Conservation (phyloP, 1,140 invertebrate species). For the Sipha flava region DNA sequence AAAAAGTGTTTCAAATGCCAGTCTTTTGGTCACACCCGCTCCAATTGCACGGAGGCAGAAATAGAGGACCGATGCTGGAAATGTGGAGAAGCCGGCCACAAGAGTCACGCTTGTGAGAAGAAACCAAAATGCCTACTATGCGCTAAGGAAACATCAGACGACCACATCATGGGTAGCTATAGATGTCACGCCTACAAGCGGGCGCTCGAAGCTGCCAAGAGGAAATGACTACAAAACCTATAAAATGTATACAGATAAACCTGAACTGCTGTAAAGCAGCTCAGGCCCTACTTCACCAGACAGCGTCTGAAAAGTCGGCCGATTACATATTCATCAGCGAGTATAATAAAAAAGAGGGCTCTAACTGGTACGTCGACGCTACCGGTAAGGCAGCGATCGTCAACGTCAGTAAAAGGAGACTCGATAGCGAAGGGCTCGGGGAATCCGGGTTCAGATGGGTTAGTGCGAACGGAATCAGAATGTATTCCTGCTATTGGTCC, state of each 20-base stretch:
- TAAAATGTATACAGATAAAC: not conserved
- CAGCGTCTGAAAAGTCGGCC: not conserved
- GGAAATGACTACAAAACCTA: not conserved
- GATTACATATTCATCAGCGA: not conserved
- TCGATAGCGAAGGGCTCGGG: not conserved
- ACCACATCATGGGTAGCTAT: not conserved
- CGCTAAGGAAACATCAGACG: not conserved
- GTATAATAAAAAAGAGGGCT: not conserved
- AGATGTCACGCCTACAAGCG: not conserved
- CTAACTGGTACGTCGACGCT: too few species aligned
- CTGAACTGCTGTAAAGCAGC: not conserved
- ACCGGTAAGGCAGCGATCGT: not conserved
- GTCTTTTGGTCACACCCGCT: not conserved
- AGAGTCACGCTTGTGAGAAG: not conserved
- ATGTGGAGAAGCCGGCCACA: not conserved
- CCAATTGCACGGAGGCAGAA: not conserved
- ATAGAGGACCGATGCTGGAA: not conserved
- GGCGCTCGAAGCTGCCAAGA: not conserved
- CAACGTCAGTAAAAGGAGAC: not conserved
- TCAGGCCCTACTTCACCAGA: not conserved
- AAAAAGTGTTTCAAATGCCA: too few species aligned
- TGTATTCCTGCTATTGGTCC: not conserved
- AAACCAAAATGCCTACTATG: not conserved
- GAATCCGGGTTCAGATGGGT: not conserved
- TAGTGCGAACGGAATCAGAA: not conserved